A percentile compares a stretch with the other conserved stretches of the same genome.
These are phyloP conservation scores for Lethrus apterus DNA, from an alignment of 1,140 invertebrate species.

Conservation along the genomic window DNA sequence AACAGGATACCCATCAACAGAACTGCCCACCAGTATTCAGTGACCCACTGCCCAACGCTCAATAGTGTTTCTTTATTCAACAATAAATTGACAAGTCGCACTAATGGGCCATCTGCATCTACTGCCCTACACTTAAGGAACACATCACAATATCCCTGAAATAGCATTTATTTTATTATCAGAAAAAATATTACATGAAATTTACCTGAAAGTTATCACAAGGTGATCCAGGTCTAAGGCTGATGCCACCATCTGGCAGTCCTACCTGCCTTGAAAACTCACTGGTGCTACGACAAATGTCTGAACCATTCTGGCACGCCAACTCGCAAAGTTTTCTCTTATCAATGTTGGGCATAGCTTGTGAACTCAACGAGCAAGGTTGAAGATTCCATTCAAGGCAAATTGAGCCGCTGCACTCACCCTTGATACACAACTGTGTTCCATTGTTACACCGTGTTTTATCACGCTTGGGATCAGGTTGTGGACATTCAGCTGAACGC, in stretches of 20 bases:
- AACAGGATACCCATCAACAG: constrained; percentile 84
- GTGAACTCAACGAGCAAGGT: constrained; percentile 93
- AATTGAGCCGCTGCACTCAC: constrained; percentile 92
- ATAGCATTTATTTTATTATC: constrained; percentile 21
- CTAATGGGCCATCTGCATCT: constrained; percentile 95
- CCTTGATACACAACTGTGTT: constrained; percentile 82
- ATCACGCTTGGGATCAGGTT: constrained; percentile 64
- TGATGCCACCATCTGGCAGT: constrained; percentile 77
- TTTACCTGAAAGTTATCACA: constrained; percentile 94
- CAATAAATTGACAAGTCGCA: constrained; percentile 91
- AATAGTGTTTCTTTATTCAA: constrained; percentile 86
- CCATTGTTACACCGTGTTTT: constrained; percentile 80
- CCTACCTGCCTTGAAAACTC: constrained; percentile 70
- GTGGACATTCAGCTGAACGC: constrained; percentile 76
- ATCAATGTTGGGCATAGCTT: constrained; percentile 65
- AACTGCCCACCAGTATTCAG: constrained; percentile 95
- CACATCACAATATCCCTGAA: constrained; percentile 94
- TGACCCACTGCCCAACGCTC: constrained; percentile 82
- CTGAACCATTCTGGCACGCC: constrained; percentile 84
- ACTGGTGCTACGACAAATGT: constrained; percentile 81
- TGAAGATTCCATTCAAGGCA: constrained; percentile 90
- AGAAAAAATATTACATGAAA: neutral
- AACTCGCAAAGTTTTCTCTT: constrained; percentile 89
- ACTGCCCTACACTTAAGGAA: constrained; percentile 96
- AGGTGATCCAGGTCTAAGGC: constrained; percentile 85